Base-by-base conservation (phyloP, 2,888 invertebrate genomes). In the Macrosiphum euphorbiae region DNA sequence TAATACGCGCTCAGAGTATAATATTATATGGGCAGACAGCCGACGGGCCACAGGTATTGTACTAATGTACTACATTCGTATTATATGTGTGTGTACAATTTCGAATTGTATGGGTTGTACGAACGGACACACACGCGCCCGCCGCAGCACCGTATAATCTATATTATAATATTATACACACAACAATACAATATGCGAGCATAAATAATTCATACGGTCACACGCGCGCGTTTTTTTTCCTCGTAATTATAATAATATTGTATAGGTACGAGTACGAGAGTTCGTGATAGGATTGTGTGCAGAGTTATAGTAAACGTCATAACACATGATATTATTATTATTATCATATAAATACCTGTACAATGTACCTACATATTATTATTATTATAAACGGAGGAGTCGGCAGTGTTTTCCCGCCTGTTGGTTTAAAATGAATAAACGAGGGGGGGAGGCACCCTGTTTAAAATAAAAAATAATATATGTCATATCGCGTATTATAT, bases 181-280 rank as follows among this genome's bases (percentile, higher is more conserved):
- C n/a, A 41, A 67, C 88, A 92, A 78, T 78, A 67, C 55, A 55
- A 91, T 58, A 78, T 47, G 26, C 41, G 67, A 50, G 88, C 92
- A 88, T 92, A 92, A 92, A 92, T 88, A 92, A 92, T 92, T 92
- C 91, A 86, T 91, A 86, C 91, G 90, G 90, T 90, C 90, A 86
- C 91, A 87, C 87, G 87, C 13, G 50, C 35, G 78, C 35, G 78
- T 78, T 78, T 78, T 44, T 78, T 78, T 78, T 8, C 35, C 78
- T 78, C 78, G 20, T 78, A 78, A 78, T 78, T 78, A 78, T 20
- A 78, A 78, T 78, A 78, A 78, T 67, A 35, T 35, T 67, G 41
- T 58, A 20, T 78, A 52, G 3, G n/a, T 47, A 47, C 16, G 41
- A 26, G 8, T 26, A 44, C 44, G 44, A 44, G 20, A 35, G 78